Evolutionary conservation across 2,113 vertebrate genomes (phyloP).

Genomic region (Leptobrachium leishanense): DNA sequence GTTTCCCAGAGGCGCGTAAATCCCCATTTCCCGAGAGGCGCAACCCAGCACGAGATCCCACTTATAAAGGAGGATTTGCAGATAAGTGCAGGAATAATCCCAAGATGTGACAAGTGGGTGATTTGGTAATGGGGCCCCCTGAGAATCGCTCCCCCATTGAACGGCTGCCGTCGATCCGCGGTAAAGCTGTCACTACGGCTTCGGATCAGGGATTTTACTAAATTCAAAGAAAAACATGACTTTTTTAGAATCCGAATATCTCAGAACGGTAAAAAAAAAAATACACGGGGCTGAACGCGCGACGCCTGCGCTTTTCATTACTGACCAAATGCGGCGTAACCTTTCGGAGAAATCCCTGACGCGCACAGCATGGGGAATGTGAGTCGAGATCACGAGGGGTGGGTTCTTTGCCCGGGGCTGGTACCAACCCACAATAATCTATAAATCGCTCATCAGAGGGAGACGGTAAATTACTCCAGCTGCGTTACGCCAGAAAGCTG

Average conservation of each 20-base stretch:
- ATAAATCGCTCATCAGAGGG: conserved; percentile 14
- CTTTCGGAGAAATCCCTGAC: conserved; percentile 39
- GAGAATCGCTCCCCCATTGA: neutral
- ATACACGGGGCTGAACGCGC: neutral
- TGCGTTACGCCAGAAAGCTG: neutral
- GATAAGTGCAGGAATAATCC: conserved; percentile 29
- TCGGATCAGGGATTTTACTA: conserved; percentile 1
- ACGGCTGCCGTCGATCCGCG: neutral
- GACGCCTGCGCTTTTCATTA: conserved; percentile 1
- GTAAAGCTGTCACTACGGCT: conserved; percentile 22
- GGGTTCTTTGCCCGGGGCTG: neutral
- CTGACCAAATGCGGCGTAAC: conserved; percentile 29
- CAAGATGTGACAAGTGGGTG: conserved; percentile 11
- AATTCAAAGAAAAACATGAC: neutral
- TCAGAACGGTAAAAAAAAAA: neutral
- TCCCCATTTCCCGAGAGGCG: conserved; percentile 1
- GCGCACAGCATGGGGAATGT: conserved; percentile 21
- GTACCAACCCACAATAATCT: conserved; percentile 8
- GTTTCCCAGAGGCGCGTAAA: conserved; percentile 18
- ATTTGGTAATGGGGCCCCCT: conserved; percentile 13
- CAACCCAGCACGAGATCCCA: conserved; percentile 1
- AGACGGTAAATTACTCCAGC: neutral
- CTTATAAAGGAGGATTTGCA: conserved; percentile 36
- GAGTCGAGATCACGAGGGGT: conserved; percentile 13
- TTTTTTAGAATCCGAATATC: neutral